A percentile compares a stretch with the other conserved stretches of the same genome.
phyloP scores from a whole-genome alignment of 2,113 vertebrate species.

The Sigmodon hispidus region DNA sequence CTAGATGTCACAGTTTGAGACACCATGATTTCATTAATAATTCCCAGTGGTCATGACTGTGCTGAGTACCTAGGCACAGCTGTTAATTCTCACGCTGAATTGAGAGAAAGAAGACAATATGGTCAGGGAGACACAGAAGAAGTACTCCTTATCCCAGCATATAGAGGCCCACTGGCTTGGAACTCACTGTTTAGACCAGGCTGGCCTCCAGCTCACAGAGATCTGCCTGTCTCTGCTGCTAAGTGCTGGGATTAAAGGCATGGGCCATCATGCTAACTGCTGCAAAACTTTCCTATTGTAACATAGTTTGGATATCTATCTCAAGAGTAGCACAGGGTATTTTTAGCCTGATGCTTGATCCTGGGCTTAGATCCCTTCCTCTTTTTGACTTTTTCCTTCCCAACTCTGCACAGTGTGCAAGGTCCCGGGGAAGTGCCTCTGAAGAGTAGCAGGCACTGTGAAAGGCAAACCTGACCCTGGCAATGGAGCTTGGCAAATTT shows the following conservation, averaged over 20 bases:
- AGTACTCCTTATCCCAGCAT: neutral
- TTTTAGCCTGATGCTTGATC: neutral
- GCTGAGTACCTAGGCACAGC: neutral
- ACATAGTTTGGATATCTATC: neutral
- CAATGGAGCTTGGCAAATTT: neutral
- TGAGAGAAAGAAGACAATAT: neutral
- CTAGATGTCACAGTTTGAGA: neutral
- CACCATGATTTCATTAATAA: neutral
- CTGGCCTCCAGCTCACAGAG: neutral
- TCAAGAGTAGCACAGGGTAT: neutral
- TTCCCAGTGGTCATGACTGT: neutral
- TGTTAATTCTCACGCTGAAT: too few species aligned
- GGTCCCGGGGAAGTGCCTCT: neutral
- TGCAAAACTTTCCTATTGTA: neutral
- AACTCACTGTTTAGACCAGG: neutral
- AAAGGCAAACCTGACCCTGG: neutral
- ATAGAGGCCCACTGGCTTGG: neutral
- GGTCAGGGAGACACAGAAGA: neutral
- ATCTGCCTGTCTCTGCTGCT: neutral
- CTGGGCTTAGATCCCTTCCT: neutral
- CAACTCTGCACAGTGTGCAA: neutral
- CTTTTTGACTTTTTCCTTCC: neutral
- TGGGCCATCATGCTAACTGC: neutral
- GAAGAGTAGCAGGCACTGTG: neutral
- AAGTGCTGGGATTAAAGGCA: neutral